A percentile compares a stretch with the other conserved stretches of the same genome.
Conservation (phyloP, 2,797 vertebrate species). For the Hydrophis major region DNA sequence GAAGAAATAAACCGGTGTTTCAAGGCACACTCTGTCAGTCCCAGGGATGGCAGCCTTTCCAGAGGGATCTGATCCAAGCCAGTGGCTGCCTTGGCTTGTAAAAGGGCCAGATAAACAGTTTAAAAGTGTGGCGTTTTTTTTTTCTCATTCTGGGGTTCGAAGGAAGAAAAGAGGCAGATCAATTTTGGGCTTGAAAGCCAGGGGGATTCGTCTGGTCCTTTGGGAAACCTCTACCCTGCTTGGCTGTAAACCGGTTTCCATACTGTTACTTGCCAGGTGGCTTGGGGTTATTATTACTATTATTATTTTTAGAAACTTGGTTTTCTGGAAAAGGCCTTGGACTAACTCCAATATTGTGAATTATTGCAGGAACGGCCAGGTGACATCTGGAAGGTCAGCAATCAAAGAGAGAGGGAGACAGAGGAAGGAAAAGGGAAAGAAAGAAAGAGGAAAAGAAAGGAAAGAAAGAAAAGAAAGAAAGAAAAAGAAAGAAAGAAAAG, state of each 20-base stretch:
- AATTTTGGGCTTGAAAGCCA: not conserved
- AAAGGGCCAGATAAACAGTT: not conserved
- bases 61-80: not conserved
- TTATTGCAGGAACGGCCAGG: not conserved
- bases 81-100: not conserved
- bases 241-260: not conserved
- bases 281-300: not conserved
- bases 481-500: no score
- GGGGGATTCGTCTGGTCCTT: not conserved
- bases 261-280: not conserved
- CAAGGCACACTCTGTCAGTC: not conserved
- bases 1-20: not conserved
- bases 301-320: not conserved
- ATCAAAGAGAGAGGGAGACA: not conserved
- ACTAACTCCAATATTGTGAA: not conserved
- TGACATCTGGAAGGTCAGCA: not conserved
- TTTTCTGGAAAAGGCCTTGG: not conserved
- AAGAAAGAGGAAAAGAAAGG: no score
- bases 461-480: not conserved
- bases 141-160: not conserved
- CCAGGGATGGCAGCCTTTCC: not conserved
- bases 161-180: not conserved
- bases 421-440: no score
- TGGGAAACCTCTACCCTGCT: not conserved
- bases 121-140: not conserved